phyloP scores from a whole-genome alignment of 2,797 vertebrate species.

The Novumbra hubbsi region DNA sequence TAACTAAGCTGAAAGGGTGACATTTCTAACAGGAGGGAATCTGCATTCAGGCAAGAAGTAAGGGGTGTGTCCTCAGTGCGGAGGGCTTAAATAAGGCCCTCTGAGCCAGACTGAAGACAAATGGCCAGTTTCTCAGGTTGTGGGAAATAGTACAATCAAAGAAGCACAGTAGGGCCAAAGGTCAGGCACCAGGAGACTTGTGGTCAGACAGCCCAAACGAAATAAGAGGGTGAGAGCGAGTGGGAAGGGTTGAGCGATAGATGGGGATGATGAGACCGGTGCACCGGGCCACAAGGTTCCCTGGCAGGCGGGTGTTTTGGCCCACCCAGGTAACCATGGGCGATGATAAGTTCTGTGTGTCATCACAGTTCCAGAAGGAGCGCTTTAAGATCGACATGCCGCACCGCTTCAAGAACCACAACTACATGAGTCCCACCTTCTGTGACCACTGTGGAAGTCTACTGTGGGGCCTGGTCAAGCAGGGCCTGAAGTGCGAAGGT shows the following conservation, averaged over 20 bases:
- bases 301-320: neutral
- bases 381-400: constrained; percentile 99
- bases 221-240: constrained; percentile 5
- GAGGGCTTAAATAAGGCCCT: constrained; percentile 9
- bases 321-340: neutral
- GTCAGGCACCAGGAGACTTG: no score
- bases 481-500: constrained; percentile 98
- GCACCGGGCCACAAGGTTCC: constrained; percentile 16
- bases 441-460: constrained; percentile 98
- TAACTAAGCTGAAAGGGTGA: constrained; percentile 13
- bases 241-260: neutral
- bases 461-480: constrained; percentile 96
- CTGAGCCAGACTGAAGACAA: neutral
- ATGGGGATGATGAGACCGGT: constrained; percentile 31
- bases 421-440: constrained; percentile 99
- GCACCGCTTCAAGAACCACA: constrained; percentile 92
- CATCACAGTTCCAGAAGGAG: constrained; percentile 94
- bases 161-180: no score
- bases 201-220: no score
- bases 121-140: neutral
- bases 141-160: neutral
- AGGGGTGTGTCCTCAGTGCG: constrained; percentile 22
- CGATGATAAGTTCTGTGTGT: constrained; percentile 24
- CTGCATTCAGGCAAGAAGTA: neutral
- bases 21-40: constrained; percentile 17